These are phyloP conservation scores for Sebastes melanostomus DNA, from an alignment of 2,797 vertebrate species.

Conservation along the genomic window DNA sequence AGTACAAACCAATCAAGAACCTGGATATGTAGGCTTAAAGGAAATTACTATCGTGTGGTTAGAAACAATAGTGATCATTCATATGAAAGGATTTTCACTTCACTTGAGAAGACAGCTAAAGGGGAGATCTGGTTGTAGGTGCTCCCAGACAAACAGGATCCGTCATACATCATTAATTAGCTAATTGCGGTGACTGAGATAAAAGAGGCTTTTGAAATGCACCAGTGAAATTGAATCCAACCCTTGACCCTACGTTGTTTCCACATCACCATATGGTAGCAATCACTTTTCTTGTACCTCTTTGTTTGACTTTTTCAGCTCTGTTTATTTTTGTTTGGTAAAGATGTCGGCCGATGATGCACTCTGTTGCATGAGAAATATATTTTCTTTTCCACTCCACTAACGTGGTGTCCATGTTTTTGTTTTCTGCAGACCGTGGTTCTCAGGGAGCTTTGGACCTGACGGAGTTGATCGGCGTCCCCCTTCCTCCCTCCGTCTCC, in stretches of 20 bases:
- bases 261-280: neutral
- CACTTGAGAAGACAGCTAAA: neutral
- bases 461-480: conserved; percentile 93
- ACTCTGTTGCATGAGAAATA: neutral
- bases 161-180: neutral
- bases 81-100: neutral
- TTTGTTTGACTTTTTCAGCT: neutral
- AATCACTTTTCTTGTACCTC: neutral
- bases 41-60: neutral
- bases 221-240: neutral
- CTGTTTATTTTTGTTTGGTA: neutral
- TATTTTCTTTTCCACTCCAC: neutral
- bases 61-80: too few species aligned
- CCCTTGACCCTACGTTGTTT: neutral
- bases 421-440: conserved; percentile 76
- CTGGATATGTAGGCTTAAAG: neutral
- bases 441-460: conserved; percentile 87
- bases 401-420: neutral
- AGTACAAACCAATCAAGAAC: neutral
- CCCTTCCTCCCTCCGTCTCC: conserved; percentile 91
- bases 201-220: neutral
- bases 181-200: neutral
- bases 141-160: neutral
- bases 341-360: neutral
- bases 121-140: neutral